Evolutionary conservation across 92 coral and sea anemone genomes (phyloP).

Genomic region (Galaxea fascicularis): DNA sequence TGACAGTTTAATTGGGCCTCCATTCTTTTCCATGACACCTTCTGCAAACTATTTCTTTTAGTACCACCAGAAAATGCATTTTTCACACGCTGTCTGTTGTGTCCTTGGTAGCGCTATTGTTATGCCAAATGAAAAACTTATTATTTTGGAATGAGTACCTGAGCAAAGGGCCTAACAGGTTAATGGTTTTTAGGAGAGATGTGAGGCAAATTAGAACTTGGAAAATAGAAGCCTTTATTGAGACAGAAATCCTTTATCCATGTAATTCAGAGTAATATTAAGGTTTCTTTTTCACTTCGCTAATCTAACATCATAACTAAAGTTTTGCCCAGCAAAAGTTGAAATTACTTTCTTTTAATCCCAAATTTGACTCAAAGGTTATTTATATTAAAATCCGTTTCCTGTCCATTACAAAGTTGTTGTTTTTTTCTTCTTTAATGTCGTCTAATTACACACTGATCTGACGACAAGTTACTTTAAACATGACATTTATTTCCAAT

Average conservation of each 20-base stretch:
- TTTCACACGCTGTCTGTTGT: slow-evolving; percentile 56
- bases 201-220: neutral
- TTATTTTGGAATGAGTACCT: slow-evolving; percentile 30
- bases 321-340: neutral
- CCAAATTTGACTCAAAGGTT: slow-evolving; percentile 13
- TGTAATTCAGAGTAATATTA: neutral
- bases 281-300: neutral
- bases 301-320: neutral
- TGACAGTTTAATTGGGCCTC: slow-evolving; percentile 26
- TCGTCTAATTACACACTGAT: slow-evolving; percentile 13
- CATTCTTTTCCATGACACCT: slow-evolving; percentile 6
- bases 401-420: slow-evolving; percentile 40
- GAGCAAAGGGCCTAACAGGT: slow-evolving; percentile 41
- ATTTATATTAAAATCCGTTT: slow-evolving; percentile 23
- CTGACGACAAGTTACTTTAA: slow-evolving; percentile 24
- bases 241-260: neutral
- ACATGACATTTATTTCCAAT: slow-evolving; percentile 5
- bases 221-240: neutral
- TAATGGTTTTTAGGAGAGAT: slow-evolving; percentile 21
- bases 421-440: slow-evolving; percentile 20
- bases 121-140: slow-evolving; percentile 13
- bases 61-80: slow-evolving; percentile 23
- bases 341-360: slow-evolving; percentile 1
- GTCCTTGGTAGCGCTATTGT: slow-evolving; percentile 19
- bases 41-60: slow-evolving; percentile 34